These are phyloP conservation scores for Mycteria americana DNA, from an alignment of 2,797 vertebrate species.

Conservation along the genomic window DNA sequence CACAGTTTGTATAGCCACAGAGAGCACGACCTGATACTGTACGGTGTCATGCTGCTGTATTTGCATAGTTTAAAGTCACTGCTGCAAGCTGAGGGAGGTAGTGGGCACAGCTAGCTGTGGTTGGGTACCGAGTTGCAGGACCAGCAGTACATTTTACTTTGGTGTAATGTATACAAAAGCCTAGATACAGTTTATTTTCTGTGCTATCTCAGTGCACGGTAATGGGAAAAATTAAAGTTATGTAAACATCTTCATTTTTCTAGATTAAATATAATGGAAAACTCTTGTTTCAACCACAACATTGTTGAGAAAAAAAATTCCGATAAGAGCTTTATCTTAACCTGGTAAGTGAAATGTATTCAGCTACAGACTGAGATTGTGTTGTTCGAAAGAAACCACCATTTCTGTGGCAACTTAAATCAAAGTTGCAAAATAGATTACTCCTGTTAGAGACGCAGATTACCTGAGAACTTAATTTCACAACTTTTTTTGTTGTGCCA, in stretches of 20 bases:
- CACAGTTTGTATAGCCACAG: rapidly evolving
- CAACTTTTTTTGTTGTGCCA: not conserved
- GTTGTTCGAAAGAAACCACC: not conserved
- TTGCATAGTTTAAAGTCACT: not conserved
- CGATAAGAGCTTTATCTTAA: not conserved
- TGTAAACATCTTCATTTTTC: not conserved
- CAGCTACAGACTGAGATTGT: not conserved
- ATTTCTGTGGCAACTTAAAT: not conserved
- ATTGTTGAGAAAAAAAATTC: not conserved
- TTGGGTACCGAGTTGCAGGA: not conserved
- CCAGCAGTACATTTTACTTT: not conserved
- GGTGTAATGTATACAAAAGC: not conserved
- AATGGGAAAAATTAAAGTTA: not conserved
- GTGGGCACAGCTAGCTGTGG: not conserved
- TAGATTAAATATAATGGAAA: not conserved
- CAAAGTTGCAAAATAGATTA: not conserved
- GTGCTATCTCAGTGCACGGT: not conserved
- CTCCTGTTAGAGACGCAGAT: not conserved
- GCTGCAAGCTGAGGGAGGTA: not conserved
- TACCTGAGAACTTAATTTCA: not conserved
- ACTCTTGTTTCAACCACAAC: not conserved
- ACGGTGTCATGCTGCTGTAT: not conserved
- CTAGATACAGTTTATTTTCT: not conserved
- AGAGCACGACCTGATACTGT: not conserved
- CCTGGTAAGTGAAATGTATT: not conserved